These are phyloP conservation scores for Pithys albifrons DNA, from an alignment of 2,113 vertebrate genomes.

Conservation along the genomic window DNA sequence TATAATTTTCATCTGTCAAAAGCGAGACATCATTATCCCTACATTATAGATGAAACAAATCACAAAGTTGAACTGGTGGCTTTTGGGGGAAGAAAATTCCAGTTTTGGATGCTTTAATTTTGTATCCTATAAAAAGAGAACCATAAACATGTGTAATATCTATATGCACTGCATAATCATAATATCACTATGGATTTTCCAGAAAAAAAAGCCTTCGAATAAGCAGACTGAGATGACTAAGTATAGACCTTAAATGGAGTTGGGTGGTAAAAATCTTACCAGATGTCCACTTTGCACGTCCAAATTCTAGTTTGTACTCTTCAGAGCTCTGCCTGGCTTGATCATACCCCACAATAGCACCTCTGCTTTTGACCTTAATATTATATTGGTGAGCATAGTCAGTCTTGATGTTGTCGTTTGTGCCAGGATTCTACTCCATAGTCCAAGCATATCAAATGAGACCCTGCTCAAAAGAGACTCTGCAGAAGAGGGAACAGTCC, in stretches of 20 bases:
- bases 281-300: not conserved
- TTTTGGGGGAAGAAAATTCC: not conserved
- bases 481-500: not conserved
- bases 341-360: not conserved
- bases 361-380: not conserved
- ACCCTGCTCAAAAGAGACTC: not conserved
- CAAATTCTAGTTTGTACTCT: not conserved
- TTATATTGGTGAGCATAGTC: not conserved
- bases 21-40: not conserved
- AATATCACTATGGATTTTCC: not conserved
- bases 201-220: not conserved
- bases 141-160: not conserved
- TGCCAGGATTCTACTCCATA: not conserved
- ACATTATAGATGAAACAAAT: not conserved
- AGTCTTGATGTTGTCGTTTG: not conserved
- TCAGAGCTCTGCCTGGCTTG: not conserved
- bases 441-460: not conserved
- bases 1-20: not conserved
- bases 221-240: not conserved
- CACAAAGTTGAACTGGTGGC: not conserved
- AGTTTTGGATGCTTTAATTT: not conserved
- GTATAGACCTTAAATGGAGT: not conserved
- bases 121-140: not conserved
- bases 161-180: not conserved
- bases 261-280: not conserved